These are phyloP conservation scores for Parauchenoglanis punctatus DNA, from an alignment of 2,797 vertebrate species.

Conservation along the genomic window DNA sequence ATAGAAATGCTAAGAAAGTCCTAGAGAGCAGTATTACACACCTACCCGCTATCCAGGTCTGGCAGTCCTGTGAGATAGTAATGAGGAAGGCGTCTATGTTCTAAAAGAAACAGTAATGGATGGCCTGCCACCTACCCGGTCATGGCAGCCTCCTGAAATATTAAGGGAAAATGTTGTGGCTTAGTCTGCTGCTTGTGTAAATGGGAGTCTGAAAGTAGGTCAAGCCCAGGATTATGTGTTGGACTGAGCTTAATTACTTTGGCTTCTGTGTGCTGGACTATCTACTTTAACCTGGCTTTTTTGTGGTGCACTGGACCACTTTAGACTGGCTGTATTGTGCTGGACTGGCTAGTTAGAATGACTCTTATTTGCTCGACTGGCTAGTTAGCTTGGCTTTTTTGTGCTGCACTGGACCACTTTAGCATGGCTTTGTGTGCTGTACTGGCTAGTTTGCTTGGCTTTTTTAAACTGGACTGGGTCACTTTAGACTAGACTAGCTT, in stretches of 20 bases:
- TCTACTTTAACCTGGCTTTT: neutral
- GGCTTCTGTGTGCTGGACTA: constrained; percentile 22
- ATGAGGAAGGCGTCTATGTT: constrained; percentile 32
- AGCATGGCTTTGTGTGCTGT: neutral
- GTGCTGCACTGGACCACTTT: neutral
- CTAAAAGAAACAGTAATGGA: constrained; percentile 23
- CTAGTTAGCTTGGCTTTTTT: too few relatives aligned
- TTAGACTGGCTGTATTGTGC: neutral
- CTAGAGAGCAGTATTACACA: constrained; percentile 23
- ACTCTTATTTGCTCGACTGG: neutral
- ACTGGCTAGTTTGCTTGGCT: neutral
- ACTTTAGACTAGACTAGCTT: neutral
- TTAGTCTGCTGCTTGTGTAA: constrained; percentile 49
- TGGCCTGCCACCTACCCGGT: constrained; percentile 33
- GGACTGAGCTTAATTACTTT: neutral
- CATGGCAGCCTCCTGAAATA: constrained; percentile 48
- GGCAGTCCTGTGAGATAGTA: constrained; percentile 15
- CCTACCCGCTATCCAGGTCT: constrained; percentile 22
- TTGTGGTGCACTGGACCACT: neutral
- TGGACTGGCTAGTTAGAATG: neutral
- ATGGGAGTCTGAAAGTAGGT: constrained; percentile 42
- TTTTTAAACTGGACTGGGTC: neutral
- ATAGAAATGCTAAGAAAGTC: constrained; percentile 3
- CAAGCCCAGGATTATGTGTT: constrained; percentile 26
- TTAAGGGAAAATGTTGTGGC: constrained; percentile 53